Conservation (phyloP, 1,140 invertebrate genomes). For the Glossosoma conforme region DNA sequence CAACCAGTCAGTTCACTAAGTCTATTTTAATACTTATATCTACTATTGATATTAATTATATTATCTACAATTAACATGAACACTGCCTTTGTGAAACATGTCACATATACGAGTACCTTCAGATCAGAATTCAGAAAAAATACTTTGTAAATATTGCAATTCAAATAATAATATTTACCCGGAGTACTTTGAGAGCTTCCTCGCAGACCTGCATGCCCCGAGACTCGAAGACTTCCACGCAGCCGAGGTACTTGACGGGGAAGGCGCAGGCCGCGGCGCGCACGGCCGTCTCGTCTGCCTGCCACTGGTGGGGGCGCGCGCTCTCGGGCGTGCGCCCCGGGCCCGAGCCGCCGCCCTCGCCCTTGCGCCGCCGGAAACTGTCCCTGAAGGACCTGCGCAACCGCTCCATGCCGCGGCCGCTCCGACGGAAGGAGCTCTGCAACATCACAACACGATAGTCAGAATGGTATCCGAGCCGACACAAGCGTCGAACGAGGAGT, state of each 20-base stretch:
- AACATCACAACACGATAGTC: too few relatives aligned
- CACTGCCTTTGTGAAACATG: background rate
- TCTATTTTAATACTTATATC: too few relatives aligned
- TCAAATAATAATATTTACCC: too few relatives aligned
- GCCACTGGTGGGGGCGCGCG: conserved; percentile 96
- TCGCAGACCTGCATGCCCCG: conserved; percentile 99
- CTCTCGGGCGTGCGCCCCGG: conserved; percentile 71
- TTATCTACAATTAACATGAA: too few relatives aligned
- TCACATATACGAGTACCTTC: background rate
- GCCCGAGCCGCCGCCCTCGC: conserved; percentile 60
- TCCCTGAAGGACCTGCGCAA: conserved; percentile 87
- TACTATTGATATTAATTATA: too few relatives aligned
- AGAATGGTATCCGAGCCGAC: too few relatives aligned
- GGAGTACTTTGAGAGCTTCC: conserved; percentile 91
- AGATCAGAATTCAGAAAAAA: background rate
- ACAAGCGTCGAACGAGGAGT: background rate
- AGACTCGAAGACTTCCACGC: conserved; percentile 98
- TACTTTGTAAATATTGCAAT: background rate
- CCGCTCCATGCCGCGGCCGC: conserved; percentile 81
- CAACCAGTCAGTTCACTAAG: too few relatives aligned
- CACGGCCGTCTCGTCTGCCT: conserved; percentile 95
- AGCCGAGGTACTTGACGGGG: conserved; percentile 97
- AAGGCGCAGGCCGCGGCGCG: conserved; percentile 94
- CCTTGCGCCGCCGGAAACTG: conserved; percentile 82
- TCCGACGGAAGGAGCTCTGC: conserved; percentile 54